Conservation (phyloP, 2,113 vertebrate genomes). For the Elephas maximus region DNA sequence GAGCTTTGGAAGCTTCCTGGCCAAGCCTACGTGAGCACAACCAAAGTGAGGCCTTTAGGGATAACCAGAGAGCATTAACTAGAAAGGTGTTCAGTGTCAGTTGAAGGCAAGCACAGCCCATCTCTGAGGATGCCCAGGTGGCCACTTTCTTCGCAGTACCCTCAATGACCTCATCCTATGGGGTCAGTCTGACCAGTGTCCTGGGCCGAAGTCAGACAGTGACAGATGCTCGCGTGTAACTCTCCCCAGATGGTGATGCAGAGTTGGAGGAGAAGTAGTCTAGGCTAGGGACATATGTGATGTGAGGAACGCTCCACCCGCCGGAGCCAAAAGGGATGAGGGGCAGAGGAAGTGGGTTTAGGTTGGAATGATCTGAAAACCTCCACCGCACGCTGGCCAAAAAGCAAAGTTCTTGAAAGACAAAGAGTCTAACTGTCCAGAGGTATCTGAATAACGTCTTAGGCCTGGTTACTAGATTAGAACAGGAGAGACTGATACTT, state of each 20-base stretch:
- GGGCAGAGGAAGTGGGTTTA: fast-evolving
- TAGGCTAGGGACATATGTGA: neutral
- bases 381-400: neutral
- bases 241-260: neutral
- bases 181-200: fast-evolving
- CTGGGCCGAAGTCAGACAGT: neutral
- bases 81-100: neutral
- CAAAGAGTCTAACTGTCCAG: neutral
- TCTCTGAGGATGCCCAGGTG: neutral
- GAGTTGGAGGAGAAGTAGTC: neutral
- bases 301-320: neutral
- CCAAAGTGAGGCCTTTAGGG: neutral
- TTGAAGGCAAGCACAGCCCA: neutral
- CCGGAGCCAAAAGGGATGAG: neutral
- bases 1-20: conserved; percentile 15
- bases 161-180: neutral
- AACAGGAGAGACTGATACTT: neutral
- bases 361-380: neutral
- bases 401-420: neutral
- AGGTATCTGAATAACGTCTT: neutral
- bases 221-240: neutral
- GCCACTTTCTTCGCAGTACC: neutral
- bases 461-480: no score
- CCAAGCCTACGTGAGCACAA: neutral
- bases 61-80: neutral